Evolutionary conservation across 2,113 vertebrate genomes (phyloP), one percentile per base, ranked within the genome.

Genomic region (Triplophysa rosa): DNA sequence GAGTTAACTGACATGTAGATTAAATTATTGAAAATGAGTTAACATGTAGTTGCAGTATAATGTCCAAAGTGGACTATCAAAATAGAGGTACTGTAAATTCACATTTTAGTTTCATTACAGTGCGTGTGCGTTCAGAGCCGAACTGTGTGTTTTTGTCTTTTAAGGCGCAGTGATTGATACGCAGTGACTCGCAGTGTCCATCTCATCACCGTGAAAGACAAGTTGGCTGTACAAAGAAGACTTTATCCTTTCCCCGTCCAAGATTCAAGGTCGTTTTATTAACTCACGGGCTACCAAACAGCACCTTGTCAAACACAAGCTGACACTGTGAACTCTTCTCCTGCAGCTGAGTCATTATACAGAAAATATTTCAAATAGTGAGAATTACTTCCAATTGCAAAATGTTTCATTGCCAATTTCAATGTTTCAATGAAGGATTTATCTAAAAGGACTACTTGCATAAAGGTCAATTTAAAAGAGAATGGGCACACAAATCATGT

Each of bases 241-340:
- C n/a, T 10, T 58, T n/a, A 58, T 8, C n/a, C 83, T 78, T 59
- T 75, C 71, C 64, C 80, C 82, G 77, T 66, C 80, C 71, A 77
- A 71, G 69, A 77, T 79, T 87, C 85, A 90, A 88, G 87, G 87
- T 78, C 78, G 12, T 85, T 82, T 84, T 67, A 80, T 83, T 72
- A 79, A 77, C 67, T 67, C 16, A 80, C 6, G 24, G 29, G 17
- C 21, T 14, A 6, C 14, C 49, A 76, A 62, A 19, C 68, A 19
- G 40, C 21, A 40, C 23, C 42, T 29, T 64, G 67, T 67, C 19
- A 45, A 10, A 33, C 23, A 59, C n/a, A 62, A 45, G 21, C 33
- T 29, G 26, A 62, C 0, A 17, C 68, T 9, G 24, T n/a, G 5
- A 40, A 67, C 33, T 26, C 49, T 47, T 23, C 19, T 7, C 68